phyloP scores from a whole-genome alignment of 2,797 vertebrate species.

The Lepus townsendii region DNA sequence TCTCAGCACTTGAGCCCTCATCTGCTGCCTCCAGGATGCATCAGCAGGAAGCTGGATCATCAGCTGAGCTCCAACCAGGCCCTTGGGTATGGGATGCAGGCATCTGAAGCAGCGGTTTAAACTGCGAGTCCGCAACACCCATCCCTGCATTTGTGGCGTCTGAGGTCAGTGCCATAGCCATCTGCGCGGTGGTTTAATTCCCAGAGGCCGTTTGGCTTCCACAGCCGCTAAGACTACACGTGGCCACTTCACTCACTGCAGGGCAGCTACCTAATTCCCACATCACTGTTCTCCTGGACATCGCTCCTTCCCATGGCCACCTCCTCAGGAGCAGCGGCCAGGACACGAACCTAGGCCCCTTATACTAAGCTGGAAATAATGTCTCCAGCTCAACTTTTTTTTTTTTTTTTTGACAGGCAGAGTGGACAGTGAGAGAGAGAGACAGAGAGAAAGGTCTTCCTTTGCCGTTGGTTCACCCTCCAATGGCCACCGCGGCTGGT shows the following conservation, averaged over 20 bases:
- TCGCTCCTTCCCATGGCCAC: not conserved
- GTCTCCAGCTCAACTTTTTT: not conserved
- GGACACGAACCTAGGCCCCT: not conserved
- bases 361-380: not conserved
- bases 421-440: too few species aligned
- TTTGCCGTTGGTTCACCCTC: too few species aligned
- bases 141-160: not conserved
- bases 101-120: too few species aligned
- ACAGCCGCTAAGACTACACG: conserved; percentile 25
- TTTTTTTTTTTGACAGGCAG: too few species aligned
- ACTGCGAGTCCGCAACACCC: too few species aligned
- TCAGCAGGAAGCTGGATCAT: too few species aligned
- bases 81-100: too few species aligned
- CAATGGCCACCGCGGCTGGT: too few species aligned
- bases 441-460: too few species aligned
- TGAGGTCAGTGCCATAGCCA: conserved; percentile 13
- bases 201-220: not conserved
- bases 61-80: too few species aligned
- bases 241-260: conserved; percentile 22
- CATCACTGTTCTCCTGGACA: not conserved
- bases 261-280: not conserved
- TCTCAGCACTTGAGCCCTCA: too few species aligned
- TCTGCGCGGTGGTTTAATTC: conserved; percentile 12
- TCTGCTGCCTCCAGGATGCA: too few species aligned
- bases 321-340: not conserved